Conservation (phyloP, 2,888 invertebrate species). For the Mallateleia sp. region DNA sequence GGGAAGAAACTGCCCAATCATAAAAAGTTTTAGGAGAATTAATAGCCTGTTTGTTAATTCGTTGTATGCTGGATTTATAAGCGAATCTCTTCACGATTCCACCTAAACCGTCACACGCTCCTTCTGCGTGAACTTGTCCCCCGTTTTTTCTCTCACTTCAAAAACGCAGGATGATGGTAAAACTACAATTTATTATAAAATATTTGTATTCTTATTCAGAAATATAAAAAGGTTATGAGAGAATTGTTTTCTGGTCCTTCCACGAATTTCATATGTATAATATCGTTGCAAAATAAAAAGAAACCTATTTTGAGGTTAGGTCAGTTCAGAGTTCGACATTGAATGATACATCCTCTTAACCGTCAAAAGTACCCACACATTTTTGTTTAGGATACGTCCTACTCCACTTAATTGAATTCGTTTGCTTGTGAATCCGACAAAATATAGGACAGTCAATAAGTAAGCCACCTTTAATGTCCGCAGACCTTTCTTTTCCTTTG, state of each 20-base stretch:
- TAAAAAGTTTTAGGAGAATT: conserved; percentile 4
- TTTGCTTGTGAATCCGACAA: not conserved
- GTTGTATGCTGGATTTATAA: conserved; percentile 18
- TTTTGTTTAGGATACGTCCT: not conserved
- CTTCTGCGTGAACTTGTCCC: conserved; percentile 27
- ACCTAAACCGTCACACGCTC: conserved; percentile 53
- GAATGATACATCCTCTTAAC: too few species aligned
- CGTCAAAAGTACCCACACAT: not conserved
- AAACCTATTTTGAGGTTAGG: too few species aligned
- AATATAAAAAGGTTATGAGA: too few species aligned
- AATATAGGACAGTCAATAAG: conserved; percentile 31
- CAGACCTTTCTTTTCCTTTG: conserved; percentile 40
- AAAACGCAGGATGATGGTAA: too few species aligned
- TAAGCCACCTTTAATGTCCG: not conserved
- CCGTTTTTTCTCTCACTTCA: too few species aligned
- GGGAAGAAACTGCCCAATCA: conserved; percentile 8
- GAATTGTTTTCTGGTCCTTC: too few species aligned
- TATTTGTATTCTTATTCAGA: too few species aligned
- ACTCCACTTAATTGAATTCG: conserved; percentile 25
- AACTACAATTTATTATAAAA: too few species aligned
- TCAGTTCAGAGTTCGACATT: too few species aligned
- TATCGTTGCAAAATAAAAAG: too few species aligned
- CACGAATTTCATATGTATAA: too few species aligned
- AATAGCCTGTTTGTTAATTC: not conserved
- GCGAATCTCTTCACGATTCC: conserved; percentile 41